Evolutionary conservation across 2,797 vertebrate genomes (phyloP).

Genomic region (Neopelma chrysocephalum): DNA sequence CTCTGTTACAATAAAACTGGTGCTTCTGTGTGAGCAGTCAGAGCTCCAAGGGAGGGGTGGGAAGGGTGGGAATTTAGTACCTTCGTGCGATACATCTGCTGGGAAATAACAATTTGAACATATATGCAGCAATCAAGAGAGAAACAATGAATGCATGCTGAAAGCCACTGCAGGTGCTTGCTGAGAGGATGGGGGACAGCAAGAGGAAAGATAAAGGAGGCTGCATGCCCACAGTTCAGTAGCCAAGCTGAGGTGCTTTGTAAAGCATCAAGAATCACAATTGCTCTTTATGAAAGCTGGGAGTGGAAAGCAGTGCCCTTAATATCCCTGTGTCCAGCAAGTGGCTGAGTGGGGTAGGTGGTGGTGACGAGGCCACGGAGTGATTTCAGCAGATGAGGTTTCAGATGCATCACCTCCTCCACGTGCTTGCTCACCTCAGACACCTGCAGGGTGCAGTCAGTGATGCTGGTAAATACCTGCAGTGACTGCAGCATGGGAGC

Average conservation of each 20-base stretch:
- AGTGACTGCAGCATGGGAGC: not conserved
- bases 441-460: not conserved
- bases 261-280: not conserved
- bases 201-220: not conserved
- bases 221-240: not conserved
- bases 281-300: not conserved
- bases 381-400: rapidly evolving
- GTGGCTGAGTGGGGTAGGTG: not conserved
- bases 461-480: rapidly evolving
- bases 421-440: rapidly evolving
- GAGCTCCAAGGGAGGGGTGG: not conserved
- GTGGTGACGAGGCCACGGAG: not conserved
- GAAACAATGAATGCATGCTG: not conserved
- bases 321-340: not conserved
- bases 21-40: not conserved
- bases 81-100: not conserved
- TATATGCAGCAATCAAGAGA: not conserved
- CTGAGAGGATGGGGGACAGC: not conserved
- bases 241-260: not conserved
- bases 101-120: constrained; percentile 3
- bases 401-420: not conserved
- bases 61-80: not conserved
- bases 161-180: not conserved
- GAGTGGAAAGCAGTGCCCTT: not conserved
- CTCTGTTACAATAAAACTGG: not conserved